phyloP scores from a whole-genome alignment of 2,888 invertebrate species.

The Aelia acuminata region DNA sequence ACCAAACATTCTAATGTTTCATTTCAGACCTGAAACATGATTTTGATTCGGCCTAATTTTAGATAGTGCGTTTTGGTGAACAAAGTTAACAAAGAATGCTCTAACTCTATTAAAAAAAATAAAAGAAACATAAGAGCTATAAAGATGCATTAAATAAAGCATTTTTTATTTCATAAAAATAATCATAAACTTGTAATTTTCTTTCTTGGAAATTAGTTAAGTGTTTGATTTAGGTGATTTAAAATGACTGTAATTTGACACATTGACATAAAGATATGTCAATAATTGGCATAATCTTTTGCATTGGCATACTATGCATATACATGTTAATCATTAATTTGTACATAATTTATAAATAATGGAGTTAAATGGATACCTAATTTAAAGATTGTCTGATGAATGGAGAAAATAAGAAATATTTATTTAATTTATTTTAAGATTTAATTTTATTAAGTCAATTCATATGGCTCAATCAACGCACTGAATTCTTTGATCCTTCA shows the following conservation, averaged over 20 bases:
- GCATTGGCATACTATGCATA: conserved; percentile 24
- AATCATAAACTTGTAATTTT: neutral
- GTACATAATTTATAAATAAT: neutral
- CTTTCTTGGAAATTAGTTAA: neutral
- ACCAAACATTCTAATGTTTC: neutral
- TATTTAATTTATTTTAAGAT: conserved; percentile 4
- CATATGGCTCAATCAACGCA: neutral
- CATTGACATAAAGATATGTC: conserved; percentile 8
- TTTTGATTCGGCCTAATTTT: neutral
- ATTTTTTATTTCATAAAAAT: neutral
- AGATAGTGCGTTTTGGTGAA: neutral
- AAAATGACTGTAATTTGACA: neutral
- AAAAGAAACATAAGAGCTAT: neutral
- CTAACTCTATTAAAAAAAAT: neutral
- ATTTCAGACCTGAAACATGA: neutral
- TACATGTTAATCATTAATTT: neutral
- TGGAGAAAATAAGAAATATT: conserved; percentile 19
- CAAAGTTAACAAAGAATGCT: neutral
- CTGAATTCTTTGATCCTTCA: neutral
- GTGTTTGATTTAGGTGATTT: neutral
- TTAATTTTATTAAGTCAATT: neutral
- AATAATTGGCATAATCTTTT: conserved; percentile 25
- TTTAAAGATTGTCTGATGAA: conserved; percentile 42
- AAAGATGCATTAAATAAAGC: conserved; percentile 6
- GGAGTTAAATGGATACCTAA: neutral